A percentile compares a stretch with the other conserved stretches of the same genome.
Evolutionary conservation across 2,797 vertebrate species (phyloP).

Genomic region (Halcyon chelicuti): DNA sequence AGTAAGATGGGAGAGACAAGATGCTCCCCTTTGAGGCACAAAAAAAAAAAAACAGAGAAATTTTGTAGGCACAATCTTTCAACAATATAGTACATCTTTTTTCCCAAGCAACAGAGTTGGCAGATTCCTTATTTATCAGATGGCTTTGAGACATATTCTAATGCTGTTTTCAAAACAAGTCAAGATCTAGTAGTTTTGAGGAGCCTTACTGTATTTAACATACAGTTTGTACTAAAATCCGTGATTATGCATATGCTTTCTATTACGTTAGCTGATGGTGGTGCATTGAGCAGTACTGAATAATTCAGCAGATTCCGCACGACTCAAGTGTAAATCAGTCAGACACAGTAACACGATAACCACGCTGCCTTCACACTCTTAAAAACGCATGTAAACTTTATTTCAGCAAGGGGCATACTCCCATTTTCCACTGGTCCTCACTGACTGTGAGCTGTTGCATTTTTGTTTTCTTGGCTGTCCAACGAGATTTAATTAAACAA

Average conservation of each 20-base stretch:
- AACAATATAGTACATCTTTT: not conserved
- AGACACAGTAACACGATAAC: conserved; percentile 74
- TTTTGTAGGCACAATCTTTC: not conserved
- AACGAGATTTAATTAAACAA: conserved; percentile 71
- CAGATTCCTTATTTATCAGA: not conserved
- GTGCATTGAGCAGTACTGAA: conserved; percentile 72
- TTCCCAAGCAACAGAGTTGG: not conserved
- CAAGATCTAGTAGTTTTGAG: not conserved
- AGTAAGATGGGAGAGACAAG: not conserved
- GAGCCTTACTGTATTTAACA: conserved; percentile 58
- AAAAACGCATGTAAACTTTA: conserved; percentile 68
- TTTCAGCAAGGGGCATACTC: not conserved
- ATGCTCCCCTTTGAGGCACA: not conserved
- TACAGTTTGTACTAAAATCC: conserved; percentile 61
- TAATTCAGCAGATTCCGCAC: conserved; percentile 79
- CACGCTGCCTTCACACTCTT: conserved; percentile 69
- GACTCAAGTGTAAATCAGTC: conserved; percentile 76
- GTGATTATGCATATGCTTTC: conserved; percentile 68
- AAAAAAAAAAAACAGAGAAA: conserved; percentile 3
- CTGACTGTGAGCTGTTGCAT: conserved; percentile 29
- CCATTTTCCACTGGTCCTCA: not conserved
- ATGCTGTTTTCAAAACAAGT: conserved; percentile 41
- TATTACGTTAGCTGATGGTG: conserved; percentile 69
- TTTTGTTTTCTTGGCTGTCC: conserved; percentile 44
- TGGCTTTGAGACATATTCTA: not conserved